Evolutionary conservation across 1,140 invertebrate genomes (phyloP), one percentile per base, ranked within the genome.

Genomic region (Phthorimaea operculella): DNA sequence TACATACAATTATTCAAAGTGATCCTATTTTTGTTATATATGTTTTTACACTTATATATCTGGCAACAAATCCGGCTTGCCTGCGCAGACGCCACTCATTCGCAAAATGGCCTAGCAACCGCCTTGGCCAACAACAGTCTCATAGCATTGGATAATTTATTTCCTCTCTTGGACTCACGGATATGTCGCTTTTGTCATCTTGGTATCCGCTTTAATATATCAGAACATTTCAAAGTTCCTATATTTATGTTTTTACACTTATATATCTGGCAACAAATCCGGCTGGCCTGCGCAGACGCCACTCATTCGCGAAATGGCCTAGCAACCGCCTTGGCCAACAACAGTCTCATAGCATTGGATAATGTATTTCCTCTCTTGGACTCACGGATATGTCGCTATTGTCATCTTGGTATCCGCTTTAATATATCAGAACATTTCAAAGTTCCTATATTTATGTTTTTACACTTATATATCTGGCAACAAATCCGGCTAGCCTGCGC

Each of bases 301-400:
- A 82, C 72, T 79, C 80, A 79, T 81, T 70, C 73, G 77, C 67
- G 64, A 64, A 58, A 63, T 62, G 74, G 78, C 73, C 57, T 78
- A 66, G 76, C 65, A 79, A 78, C 79, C 72, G 65, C 63, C 66
- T 67, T 62, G 64, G 8, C 5, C 16, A 47, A 16, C 11, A 28
- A 6, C 21, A 47, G 64, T 17, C 44, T 47, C 7, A 16, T 11
- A n/a, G n/a, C n/a, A 47, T 47, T 47, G 16, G 44, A 47, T 47
- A 47, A 47, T 17, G 1, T 17, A 15, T 16, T 47, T 47, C 44
- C 16, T 47, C 14, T n/a, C 44, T 15, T 39, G n/a, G 36, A 39
- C 36, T 39, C 36, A 9, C 36, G 36, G 36, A 39, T 39, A 9
- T 39, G 10, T 28, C 21, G 21, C 21, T 28, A 4, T 28, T 28